Evolutionary conservation across 2,888 invertebrate genomes (phyloP).

Genomic region (Archips crataeganus): DNA sequence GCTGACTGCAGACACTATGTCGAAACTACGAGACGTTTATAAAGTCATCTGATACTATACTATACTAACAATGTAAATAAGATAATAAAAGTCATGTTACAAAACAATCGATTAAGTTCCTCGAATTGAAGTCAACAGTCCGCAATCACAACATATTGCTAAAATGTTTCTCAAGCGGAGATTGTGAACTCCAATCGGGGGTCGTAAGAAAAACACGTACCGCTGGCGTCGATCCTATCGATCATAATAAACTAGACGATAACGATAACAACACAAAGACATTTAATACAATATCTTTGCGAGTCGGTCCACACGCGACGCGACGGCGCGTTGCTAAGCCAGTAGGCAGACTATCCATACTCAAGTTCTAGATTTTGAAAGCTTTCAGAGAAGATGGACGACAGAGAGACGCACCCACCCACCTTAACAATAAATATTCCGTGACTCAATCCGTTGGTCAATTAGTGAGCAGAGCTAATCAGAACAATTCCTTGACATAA

Average conservation of each 20-base stretch:
- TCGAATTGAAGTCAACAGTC: slow-evolving; percentile 6
- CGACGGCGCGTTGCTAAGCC: slow-evolving; percentile 3
- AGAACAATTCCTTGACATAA: not conserved
- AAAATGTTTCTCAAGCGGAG: slow-evolving; percentile 23
- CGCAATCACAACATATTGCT: slow-evolving; percentile 2
- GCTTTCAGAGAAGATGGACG: not conserved
- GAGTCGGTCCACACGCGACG: not conserved
- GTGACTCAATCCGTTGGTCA: not conserved
- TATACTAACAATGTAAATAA: slow-evolving; percentile 14
- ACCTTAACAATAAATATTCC: not conserved
- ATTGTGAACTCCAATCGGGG: slow-evolving; percentile 21
- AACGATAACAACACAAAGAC: slow-evolving; percentile 35
- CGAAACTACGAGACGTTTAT: not conserved
- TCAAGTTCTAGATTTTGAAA: not conserved
- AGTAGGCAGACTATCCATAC: not conserved
- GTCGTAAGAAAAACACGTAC: slow-evolving; percentile 24
- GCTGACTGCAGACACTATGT: slow-evolving; percentile 7
- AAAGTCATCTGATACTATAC: slow-evolving; percentile 12
- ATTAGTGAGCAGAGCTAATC: not conserved
- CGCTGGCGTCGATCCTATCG: slow-evolving; percentile 23
- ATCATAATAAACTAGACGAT: slow-evolving; percentile 29
- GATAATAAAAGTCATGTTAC: slow-evolving; percentile 28
- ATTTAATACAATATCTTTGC: slow-evolving; percentile 25
- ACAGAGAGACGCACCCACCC: not conserved
- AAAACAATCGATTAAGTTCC: slow-evolving; percentile 22